Conservation (phyloP, 1,140 invertebrate genomes). For the Nomia melanderi region DNA sequence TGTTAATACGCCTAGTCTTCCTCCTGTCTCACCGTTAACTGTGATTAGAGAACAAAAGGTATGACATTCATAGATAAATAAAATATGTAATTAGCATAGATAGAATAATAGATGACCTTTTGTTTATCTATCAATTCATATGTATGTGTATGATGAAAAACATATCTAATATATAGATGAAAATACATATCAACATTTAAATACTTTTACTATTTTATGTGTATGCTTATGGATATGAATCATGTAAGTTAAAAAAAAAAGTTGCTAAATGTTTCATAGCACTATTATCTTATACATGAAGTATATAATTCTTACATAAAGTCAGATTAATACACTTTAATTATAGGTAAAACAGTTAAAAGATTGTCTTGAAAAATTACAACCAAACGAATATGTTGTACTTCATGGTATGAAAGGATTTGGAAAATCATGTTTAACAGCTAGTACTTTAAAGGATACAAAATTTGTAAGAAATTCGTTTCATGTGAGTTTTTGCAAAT, state of each 20-base stretch:
- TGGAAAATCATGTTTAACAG: conserved; percentile 86
- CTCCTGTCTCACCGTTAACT: conserved; percentile 72
- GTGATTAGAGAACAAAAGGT: conserved; percentile 73
- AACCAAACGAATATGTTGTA: conserved; percentile 81
- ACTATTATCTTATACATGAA: not conserved
- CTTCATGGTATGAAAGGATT: conserved; percentile 86
- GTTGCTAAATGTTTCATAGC: not conserved
- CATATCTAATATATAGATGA: not conserved
- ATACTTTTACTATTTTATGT: conserved; percentile 30
- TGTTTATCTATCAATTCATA: not conserved
- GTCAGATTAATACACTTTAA: not conserved
- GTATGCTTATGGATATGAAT: conserved; percentile 49
- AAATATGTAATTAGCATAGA: not conserved
- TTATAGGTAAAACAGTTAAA: conserved; percentile 72
- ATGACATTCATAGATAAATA: conserved; percentile 3
- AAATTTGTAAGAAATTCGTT: conserved; percentile 77
- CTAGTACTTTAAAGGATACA: conserved; percentile 82
- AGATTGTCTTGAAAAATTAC: conserved; percentile 61
- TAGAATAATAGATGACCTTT: conserved; percentile 12
- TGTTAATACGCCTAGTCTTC: conserved; percentile 63
- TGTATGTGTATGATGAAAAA: no score
- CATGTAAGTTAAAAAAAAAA: conserved; percentile 50
- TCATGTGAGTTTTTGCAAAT: conserved; percentile 58
- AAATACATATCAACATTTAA: not conserved
- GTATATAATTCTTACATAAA: not conserved